Conservation (phyloP, 2,113 vertebrate species). For the Crocuta crocuta region DNA sequence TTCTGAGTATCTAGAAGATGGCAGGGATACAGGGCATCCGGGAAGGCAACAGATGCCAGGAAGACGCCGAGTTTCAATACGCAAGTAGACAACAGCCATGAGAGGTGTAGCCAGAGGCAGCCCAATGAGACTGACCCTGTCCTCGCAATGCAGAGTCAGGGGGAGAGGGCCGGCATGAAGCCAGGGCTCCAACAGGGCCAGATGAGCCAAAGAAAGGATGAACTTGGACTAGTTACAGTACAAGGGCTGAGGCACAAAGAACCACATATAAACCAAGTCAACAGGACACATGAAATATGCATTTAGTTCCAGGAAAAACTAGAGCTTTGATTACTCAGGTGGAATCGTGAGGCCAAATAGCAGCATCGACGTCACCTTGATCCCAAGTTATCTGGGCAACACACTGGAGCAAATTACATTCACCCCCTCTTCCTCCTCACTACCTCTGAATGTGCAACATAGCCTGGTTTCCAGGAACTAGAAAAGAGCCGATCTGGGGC, state of each 20-base stretch:
- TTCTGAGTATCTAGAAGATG: neutral
- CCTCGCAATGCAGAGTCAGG: neutral
- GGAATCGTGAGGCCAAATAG: neutral
- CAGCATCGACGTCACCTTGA: conserved; percentile 18
- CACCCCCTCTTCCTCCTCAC: neutral
- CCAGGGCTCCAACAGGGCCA: neutral
- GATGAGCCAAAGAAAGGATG: neutral
- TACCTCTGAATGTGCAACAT: neutral
- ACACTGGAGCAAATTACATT: neutral
- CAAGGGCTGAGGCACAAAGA: neutral
- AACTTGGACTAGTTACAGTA: neutral
- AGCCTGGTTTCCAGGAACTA: neutral
- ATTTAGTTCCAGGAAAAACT: neutral
- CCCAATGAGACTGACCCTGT: neutral
- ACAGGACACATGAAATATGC: neutral
- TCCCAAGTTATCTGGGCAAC: neutral
- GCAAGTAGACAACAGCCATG: neutral
- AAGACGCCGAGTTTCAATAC: neutral
- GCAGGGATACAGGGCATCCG: neutral
- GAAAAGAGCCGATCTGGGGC: neutral
- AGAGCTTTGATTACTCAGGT: neutral
- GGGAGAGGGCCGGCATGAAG: neutral
- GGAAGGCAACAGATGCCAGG: neutral
- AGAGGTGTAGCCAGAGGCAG: neutral
- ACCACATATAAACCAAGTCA: neutral